These are phyloP conservation scores for Muscidifurax raptorellus DNA, from an alignment of 1,140 invertebrate genomes.

Conservation along the genomic window DNA sequence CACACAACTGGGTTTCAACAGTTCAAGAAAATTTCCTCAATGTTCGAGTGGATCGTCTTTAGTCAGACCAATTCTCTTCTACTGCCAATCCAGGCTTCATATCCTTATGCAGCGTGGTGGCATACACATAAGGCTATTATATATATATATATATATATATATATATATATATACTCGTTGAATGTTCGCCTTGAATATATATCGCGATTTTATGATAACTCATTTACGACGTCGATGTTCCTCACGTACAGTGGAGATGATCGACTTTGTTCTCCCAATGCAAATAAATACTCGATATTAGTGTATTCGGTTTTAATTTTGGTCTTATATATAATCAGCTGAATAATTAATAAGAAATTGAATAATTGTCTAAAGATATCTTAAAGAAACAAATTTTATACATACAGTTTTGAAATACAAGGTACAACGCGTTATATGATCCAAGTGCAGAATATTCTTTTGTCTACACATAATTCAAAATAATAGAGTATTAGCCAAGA, in stretches of 20 bases:
- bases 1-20: no score
- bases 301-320: no score
- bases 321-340: no score
- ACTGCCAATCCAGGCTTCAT: neutral
- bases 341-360: no score
- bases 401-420: neutral
- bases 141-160: no score
- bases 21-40: no score
- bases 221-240: neutral
- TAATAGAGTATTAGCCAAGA: neutral
- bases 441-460: neutral
- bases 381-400: no score
- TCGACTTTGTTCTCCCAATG: neutral
- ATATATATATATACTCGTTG: neutral
- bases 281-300: no score
- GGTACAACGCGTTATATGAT: neutral
- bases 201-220: slow-evolving; percentile 63
- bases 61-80: no score
- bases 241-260: neutral
- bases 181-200: slow-evolving; percentile 61
- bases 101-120: neutral
- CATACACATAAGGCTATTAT: neutral
- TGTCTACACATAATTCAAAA: neutral
- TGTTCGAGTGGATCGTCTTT: no score
- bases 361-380: no score